Base-by-base conservation (phyloP, 2,888 invertebrate species). In the Bombylius major region DNA sequence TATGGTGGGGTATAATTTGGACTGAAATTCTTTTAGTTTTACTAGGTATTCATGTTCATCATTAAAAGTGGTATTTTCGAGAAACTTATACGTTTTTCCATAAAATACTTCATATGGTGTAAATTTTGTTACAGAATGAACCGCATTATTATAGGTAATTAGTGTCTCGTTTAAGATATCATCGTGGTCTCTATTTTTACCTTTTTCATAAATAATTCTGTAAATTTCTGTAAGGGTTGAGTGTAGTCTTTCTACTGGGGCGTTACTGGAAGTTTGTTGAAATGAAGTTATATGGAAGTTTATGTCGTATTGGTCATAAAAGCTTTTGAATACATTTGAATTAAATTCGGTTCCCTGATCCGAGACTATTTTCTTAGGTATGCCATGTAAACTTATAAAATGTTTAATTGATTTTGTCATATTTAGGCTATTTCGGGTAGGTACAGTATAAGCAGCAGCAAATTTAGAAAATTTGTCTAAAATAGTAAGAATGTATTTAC, bases 201-300 rank as follows among this genome's bases (percentile, higher is more conserved):
- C 9, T 47, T 47, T 36, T 14, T 46, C 45, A 48, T 44, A 33
- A n/a, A 62, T 57, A 36, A 61, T 54, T 23, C 60, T 14, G 14
- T 58, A 61, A 4, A 61, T 61, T 59, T 61, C 61, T 11, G 57
- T 61, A 5, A 59, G 14, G 4, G 53, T 59, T 2, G 59, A 61
- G 14, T 59, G 59, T 4, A 57, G 14, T 58, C 59, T 60, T 57
- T 54, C 62, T n/a, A 56, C 61, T 51, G 51, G 61, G 9, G 55
- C 56, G 50, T 56, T 59, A 14, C 51, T 60, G n/a, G 57, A n/a
- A 59, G 23, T 23, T 23, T 23, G 23, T 23, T 23, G 23, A 3
- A 23, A 23, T 23, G 23, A 23, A 3, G 23, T 62, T 36, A 50
- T 36, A 47, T 61, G 57, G 34, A 54, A 53, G 44, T 34, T 53